Evolutionary conservation across 1,140 invertebrate species (phyloP).

Genomic region (Apis mellifera): Amel_HAv3.1 CM009934.2:12250501-12251000

Average conservation of each 20-base stretch:
- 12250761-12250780: not conserved
- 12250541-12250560: constrained; percentile 18
- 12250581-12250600: constrained; percentile 17
- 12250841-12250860: not conserved
- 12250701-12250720: constrained; percentile 67
- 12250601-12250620: not conserved
- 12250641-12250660: no score
- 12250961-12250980: not conserved
- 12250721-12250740: constrained; percentile 24
- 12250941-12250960: not conserved
- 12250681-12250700: constrained; percentile 22
- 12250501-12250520: constrained; percentile 30
- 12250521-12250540: constrained; percentile 2
- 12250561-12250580: not conserved
- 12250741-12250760: constrained; percentile 32
- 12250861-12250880: not conserved
- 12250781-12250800: not conserved
- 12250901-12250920: constrained; percentile 30
- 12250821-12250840: constrained; percentile 28
- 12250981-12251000: not conserved
- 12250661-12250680: constrained; percentile 9
- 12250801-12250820: constrained; percentile 23
- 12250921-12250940: not conserved
- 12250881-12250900: not conserved
- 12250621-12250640: constrained; percentile 1